Evolutionary conservation across 2,888 invertebrate species (phyloP), one percentile per base, ranked within the genome.

Genomic region (Spicauda simplicius): DNA sequence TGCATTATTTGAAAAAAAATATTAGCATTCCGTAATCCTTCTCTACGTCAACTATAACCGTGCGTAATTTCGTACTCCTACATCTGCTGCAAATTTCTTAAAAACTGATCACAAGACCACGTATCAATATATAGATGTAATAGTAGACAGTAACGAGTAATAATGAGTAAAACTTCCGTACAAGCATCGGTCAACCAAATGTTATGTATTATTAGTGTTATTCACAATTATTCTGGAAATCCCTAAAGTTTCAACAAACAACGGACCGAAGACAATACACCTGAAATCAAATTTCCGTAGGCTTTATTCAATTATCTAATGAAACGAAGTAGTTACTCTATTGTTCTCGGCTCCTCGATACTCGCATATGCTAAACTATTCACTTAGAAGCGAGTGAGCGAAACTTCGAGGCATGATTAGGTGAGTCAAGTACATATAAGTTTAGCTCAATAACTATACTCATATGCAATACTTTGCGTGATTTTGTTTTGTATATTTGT

Each of bases 251-350:
- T 58, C 20, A 14, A 25, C 45, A 58, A 58, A 41, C 19, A 41
- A 45, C 58, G 45, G 33, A 37, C 53, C 7, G 55, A 41, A 63
- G 55, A 63, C 48, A 48, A 63, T 63, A 55, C 8, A 30, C 55
- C 63, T 53, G 53, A 68, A 68, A 66, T 66, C 59, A 56, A 68
- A 71, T 69, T 71, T 67, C 57, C 57, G 37, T 50, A 52, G 30
- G 61, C 62, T 67, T 52, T 64, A 67, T 64, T 67, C 64, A 41
- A 63, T 69, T 71, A 71, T 71, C 71, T 64, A 71, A 69, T 67
- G 69, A 69, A 67, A 68, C 69, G 58, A 68, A 61, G 66, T 61
- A 71, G 71, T 71, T 64, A 52, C 56, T 55, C 52, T 69, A 67
- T 70, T 71, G 71, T 71, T 70, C 69, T 61, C 54, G 41, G 61